A percentile compares a stretch with the other conserved stretches of the same genome.
phyloP scores from a whole-genome alignment of 1,140 invertebrate genomes.

The Drosophila pallidifrons region DNA sequence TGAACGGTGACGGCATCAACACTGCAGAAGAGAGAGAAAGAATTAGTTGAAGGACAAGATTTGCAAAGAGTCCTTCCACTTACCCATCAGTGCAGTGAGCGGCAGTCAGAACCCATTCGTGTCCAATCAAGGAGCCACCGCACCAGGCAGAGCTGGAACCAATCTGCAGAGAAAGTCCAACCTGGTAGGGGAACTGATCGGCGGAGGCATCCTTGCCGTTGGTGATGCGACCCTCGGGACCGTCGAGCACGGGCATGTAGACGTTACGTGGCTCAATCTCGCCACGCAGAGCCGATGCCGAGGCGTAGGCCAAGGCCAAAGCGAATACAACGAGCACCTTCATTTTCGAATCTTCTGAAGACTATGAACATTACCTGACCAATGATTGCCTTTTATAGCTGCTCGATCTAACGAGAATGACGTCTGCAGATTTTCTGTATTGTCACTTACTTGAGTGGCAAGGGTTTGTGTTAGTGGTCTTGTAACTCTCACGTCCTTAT shows the following conservation, averaged over 20 bases:
- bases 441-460: conserved; percentile 44
- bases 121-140: conserved; percentile 86
- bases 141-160: conserved; percentile 80
- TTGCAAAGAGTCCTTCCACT: conserved; percentile 1
- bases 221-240: conserved; percentile 75
- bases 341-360: conserved; percentile 59
- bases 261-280: conserved; percentile 39
- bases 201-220: conserved; percentile 69
- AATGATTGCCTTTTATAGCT: conserved; percentile 50
- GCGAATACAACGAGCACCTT: conserved; percentile 76
- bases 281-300: conserved; percentile 56
- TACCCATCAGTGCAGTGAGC: conserved; percentile 86
- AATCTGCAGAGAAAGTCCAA: conserved; percentile 74
- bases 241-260: conserved; percentile 46
- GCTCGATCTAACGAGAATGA: neutral
- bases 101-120: conserved; percentile 87
- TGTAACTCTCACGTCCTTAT: conserved; percentile 46
- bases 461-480: conserved; percentile 5
- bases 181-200: conserved; percentile 84
- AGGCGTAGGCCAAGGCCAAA: conserved; percentile 68
- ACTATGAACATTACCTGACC: conserved; percentile 35
- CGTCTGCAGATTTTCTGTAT: conserved; percentile 1
- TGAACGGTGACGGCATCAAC: conserved; percentile 64
- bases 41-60: neutral
- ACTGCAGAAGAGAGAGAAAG: conserved; percentile 13